A percentile compares a stretch with the other conserved stretches of the same genome.
These are phyloP conservation scores for Zygogramma bicolorata DNA, from an alignment of 2,888 invertebrate species.

Conservation along the genomic window DNA sequence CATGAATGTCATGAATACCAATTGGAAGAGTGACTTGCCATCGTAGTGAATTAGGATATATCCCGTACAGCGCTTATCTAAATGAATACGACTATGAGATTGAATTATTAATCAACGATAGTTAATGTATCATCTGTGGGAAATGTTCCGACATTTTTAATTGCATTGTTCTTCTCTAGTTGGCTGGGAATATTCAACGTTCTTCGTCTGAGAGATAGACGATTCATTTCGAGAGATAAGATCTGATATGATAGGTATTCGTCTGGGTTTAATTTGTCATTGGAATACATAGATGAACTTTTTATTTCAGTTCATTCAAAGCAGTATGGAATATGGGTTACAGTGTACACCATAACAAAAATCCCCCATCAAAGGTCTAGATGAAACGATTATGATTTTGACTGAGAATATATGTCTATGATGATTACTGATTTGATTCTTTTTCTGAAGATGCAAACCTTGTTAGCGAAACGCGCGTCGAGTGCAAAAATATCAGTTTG, in stretches of 20 bases:
- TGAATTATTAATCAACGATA: slow-evolving; percentile 5
- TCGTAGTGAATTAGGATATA: background rate
- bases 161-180: background rate
- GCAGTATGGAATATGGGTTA: too few relatives aligned
- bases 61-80: background rate
- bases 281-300: too few relatives aligned
- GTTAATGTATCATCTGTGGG: background rate
- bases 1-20: slow-evolving; percentile 44
- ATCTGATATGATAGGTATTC: background rate
- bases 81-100: background rate
- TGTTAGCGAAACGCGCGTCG: too few relatives aligned
- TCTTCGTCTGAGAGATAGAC: background rate
- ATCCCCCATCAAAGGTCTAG: too few relatives aligned
- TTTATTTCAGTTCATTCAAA: too few relatives aligned
- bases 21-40: slow-evolving; percentile 15
- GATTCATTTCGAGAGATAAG: background rate
- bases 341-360: too few relatives aligned
- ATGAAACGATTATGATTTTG: too few relatives aligned
- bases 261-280: too few relatives aligned
- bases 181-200: background rate
- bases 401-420: too few relatives aligned
- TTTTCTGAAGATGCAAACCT: too few relatives aligned
- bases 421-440: too few relatives aligned
- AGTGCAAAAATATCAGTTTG: too few relatives aligned
- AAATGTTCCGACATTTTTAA: slow-evolving; percentile 1